These are phyloP conservation scores for Oncorhynchus gorbuscha DNA, from an alignment of 2,113 vertebrate species.

Conservation along the genomic window DNA sequence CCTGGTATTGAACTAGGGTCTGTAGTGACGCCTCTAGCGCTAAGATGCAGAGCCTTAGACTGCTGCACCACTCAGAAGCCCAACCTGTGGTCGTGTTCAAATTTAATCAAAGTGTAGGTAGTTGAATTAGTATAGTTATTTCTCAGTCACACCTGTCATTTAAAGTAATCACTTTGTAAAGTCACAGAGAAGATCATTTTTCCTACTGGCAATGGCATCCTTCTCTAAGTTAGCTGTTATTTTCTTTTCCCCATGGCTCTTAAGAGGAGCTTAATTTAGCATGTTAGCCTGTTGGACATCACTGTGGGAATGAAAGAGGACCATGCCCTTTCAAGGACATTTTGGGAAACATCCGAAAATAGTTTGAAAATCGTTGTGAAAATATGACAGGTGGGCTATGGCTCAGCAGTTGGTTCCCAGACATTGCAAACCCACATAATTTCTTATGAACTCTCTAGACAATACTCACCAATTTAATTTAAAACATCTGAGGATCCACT, in stretches of 20 bases:
- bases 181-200: too few species aligned
- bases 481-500: background rate
- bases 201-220: background rate
- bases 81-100: too few species aligned
- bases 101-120: too few species aligned
- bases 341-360: slow-evolving; percentile 59
- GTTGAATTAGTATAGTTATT: too few species aligned
- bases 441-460: background rate
- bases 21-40: too few species aligned
- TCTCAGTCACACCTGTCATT: too few species aligned
- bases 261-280: slow-evolving; percentile 22
- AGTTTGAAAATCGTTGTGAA: slow-evolving; percentile 36
- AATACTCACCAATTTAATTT: background rate
- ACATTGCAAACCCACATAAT: background rate
- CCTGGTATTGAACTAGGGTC: too few species aligned
- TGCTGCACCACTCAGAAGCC: too few species aligned
- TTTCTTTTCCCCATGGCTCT: slow-evolving; percentile 10
- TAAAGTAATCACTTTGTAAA: too few species aligned
- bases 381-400: slow-evolving; percentile 37
- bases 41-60: too few species aligned
- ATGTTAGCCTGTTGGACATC: slow-evolving; percentile 9
- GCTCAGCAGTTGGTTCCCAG: slow-evolving; percentile 31
- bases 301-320: slow-evolving; percentile 49
- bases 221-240: slow-evolving; percentile 33
- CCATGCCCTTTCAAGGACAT: slow-evolving; percentile 51